Percentiles rank a stretch among this genome's conserved stretches.
Evolutionary conservation across 2,888 invertebrate species (phyloP).

Genomic region (Coremacera marginata): DNA sequence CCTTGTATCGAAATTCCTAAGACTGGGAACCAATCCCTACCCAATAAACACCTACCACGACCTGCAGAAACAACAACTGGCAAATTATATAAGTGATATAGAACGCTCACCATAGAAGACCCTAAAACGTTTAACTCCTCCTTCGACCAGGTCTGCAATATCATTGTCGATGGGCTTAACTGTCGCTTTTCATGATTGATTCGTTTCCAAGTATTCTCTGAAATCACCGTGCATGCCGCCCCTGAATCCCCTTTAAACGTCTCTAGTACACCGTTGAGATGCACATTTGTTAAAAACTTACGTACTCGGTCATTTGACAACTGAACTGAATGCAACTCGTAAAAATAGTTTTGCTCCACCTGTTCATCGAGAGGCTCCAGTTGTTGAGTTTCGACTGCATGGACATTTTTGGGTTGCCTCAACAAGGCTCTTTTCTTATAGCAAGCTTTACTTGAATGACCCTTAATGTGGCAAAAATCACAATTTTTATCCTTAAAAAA

Average conservation of each 20-base stretch:
- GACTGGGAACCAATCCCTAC: constrained; percentile 31
- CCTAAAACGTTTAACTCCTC: constrained; percentile 30
- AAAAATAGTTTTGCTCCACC: not conserved
- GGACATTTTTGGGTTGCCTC: not conserved
- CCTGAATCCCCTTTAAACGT: not conserved
- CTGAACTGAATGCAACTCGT: not conserved
- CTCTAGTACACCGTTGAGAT: not conserved
- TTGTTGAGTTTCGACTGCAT: not conserved
- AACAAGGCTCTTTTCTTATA: not conserved
- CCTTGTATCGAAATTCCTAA: constrained; percentile 27
- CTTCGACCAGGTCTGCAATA: not conserved
- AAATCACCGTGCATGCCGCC: not conserved
- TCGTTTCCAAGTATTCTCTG: not conserved
- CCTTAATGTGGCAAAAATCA: constrained; percentile 17
- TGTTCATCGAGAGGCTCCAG: not conserved
- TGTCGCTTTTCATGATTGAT: not conserved
- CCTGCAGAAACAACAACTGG: not conserved
- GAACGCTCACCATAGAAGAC: constrained; percentile 8
- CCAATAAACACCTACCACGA: constrained; percentile 19
- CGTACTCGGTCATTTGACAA: not conserved
- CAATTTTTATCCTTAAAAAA: constrained; percentile 23
- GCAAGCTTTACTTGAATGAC: constrained; percentile 11
- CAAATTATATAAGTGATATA: not conserved
- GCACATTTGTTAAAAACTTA: not conserved
- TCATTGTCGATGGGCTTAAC: not conserved